Percentiles rank a stretch among this genome's conserved stretches.
Evolutionary conservation across 2,113 vertebrate species (phyloP).

Genomic region (Amphiprion percula): DNA sequence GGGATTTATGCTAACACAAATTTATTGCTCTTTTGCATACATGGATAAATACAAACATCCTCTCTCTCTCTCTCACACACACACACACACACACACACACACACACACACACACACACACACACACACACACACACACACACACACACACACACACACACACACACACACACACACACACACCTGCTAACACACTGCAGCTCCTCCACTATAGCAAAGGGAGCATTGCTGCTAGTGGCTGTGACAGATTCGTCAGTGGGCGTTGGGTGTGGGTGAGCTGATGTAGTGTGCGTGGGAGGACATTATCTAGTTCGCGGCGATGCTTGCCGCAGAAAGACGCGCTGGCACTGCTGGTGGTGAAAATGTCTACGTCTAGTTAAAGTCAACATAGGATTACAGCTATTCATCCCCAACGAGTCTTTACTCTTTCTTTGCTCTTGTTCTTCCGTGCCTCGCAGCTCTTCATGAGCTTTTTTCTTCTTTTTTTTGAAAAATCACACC

Average conservation of each 20-base stretch:
- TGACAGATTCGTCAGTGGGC: slow-evolving; percentile 66
- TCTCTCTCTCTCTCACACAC: not conserved
- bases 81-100: too few species aligned
- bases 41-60: slow-evolving; percentile 17
- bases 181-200: not conserved
- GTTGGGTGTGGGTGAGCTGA: slow-evolving; percentile 51
- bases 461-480: not conserved
- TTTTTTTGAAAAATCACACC: not conserved
- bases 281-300: slow-evolving; percentile 52
- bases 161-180: not conserved
- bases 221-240: slow-evolving; percentile 38
- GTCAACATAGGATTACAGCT: slow-evolving; percentile 34
- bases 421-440: slow-evolving; percentile 4
- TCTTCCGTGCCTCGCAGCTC: slow-evolving; percentile 4
- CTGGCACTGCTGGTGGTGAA: slow-evolving; percentile 38
- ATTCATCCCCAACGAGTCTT: slow-evolving; percentile 37
- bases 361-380: slow-evolving; percentile 31
- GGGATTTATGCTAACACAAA: slow-evolving; percentile 43
- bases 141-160: not conserved
- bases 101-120: not conserved
- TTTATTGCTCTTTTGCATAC: slow-evolving; percentile 22
- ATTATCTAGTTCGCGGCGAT: slow-evolving; percentile 49
- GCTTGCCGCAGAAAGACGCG: slow-evolving; percentile 33
- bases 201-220: not conserved
- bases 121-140: not conserved